Evolutionary conservation across 2,797 vertebrate species (phyloP), one percentile per base, ranked within the genome.

Genomic region (Ara ararauna): DNA sequence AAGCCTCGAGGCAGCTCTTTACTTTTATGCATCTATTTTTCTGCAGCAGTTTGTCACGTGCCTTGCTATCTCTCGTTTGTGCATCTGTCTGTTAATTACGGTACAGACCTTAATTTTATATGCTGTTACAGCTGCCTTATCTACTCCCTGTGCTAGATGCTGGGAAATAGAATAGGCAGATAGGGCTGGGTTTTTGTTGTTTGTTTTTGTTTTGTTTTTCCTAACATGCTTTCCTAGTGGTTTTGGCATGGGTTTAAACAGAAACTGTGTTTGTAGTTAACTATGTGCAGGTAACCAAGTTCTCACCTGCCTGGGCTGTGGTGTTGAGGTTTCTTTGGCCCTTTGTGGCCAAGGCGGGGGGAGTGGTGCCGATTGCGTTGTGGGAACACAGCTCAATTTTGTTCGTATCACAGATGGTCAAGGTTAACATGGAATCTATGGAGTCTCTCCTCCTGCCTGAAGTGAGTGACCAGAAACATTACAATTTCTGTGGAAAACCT

Each of bases 311-410:
- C 22, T 3, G 11, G 13, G 7, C 10, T 4, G 9, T 23, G 22
- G 29, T 26, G 29, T 7, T 42, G 18, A 11, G 47, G 8, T 54
- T 76, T 73, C 53, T 38, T 34, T 38, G 32, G 11, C 44, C 38
- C 14, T 30, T 14, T 30, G 36, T 22, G 38, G 27, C 40, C 32
- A 23, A 58, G 36, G 26, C 29, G 1, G 3, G 45, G 17, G 0
- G 45, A 11, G 30, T 2, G 20, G 7, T 16, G 51, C 26, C 5
- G 2, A 0, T 0, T 2, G 24, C 9, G 11, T 2, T 18, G 38
- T 12, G 51, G 36, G n/a, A 26, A 5, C 3, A 12, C 8, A 19
- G 0, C 26, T 16, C 30, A 3, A 2, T 9, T 26, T 3, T 9
- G 1, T 53, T 61, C 10, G 1, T 23, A 10, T 36, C 8, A 53